phyloP scores from a whole-genome alignment of 2,888 invertebrate species.

The Deilephila porcellus region DNA sequence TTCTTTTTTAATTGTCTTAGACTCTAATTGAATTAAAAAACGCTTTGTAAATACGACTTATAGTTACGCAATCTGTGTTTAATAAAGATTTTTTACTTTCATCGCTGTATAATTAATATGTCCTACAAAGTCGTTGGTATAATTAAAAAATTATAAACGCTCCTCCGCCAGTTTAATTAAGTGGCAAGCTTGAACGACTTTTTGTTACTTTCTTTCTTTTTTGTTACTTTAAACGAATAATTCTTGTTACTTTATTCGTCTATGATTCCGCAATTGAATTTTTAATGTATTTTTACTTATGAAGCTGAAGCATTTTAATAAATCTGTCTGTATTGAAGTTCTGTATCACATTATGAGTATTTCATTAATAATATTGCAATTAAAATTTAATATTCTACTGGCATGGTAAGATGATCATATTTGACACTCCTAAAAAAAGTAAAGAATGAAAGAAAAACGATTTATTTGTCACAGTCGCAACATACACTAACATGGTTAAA shows the following conservation, averaged over 20 bases:
- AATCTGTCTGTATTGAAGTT: background rate
- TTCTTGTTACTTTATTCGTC: background rate
- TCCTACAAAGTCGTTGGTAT: slow-evolving; percentile 35
- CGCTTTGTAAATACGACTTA: slow-evolving; percentile 18
- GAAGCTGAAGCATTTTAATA: background rate
- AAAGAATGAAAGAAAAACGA: too few species aligned
- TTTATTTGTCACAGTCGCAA: too few species aligned
- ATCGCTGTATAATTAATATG: slow-evolving; percentile 38
- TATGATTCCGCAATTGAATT: slow-evolving; percentile 16
- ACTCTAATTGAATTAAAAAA: background rate
- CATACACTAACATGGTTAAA: too few species aligned
- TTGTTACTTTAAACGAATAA: too few species aligned
- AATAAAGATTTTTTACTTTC: slow-evolving; percentile 28
- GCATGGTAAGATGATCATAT: too few species aligned
- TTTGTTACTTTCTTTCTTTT: slow-evolving; percentile 27
- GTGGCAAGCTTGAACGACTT: slow-evolving; percentile 38
- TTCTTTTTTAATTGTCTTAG: background rate
- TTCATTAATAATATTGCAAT: background rate
- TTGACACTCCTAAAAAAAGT: too few species aligned
- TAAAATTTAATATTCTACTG: too few species aligned
- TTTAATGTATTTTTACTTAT: background rate
- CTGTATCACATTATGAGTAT: background rate
- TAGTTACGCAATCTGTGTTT: slow-evolving; percentile 4
- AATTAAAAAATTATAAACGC: slow-evolving; percentile 42
- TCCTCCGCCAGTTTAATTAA: slow-evolving; percentile 43